These are phyloP conservation scores for Lamproptera curius DNA, from an alignment of 2,888 invertebrate genomes.

Conservation along the genomic window DNA sequence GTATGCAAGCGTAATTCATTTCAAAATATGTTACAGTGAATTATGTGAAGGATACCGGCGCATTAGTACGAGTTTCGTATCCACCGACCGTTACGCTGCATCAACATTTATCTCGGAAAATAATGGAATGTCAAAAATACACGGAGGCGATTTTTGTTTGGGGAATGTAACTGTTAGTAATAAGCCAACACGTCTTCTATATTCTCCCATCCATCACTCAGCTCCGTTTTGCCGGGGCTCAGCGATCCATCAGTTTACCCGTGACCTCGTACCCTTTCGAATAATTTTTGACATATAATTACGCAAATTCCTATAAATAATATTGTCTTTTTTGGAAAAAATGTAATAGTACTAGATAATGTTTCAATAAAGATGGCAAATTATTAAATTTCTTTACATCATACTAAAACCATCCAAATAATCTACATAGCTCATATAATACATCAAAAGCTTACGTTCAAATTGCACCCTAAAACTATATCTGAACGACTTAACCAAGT, in stretches of 20 bases:
- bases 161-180: constrained; percentile 58
- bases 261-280: constrained; percentile 25
- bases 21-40: constrained; percentile 17
- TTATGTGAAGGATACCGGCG: constrained; percentile 18
- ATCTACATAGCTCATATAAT: background rate
- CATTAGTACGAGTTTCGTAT: constrained; percentile 21
- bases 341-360: no score
- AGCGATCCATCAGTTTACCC: constrained; percentile 45
- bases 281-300: constrained; percentile 18
- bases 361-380: no score
- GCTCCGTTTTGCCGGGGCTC: constrained; percentile 40
- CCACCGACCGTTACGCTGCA: constrained; percentile 25
- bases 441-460: background rate
- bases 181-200: constrained; percentile 66
- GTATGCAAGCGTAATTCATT: constrained; percentile 20
- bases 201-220: constrained; percentile 58
- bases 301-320: constrained; percentile 1
- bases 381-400: no score
- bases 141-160: constrained; percentile 52
- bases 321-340: constrained; percentile 18
- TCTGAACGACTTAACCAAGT: constrained; percentile 27
- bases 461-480: constrained; percentile 2
- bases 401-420: background rate
- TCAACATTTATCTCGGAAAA: constrained; percentile 67
- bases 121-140: constrained; percentile 63